phyloP scores from a whole-genome alignment of 2,797 vertebrate species.

The Smutsia temminckii region DNA sequence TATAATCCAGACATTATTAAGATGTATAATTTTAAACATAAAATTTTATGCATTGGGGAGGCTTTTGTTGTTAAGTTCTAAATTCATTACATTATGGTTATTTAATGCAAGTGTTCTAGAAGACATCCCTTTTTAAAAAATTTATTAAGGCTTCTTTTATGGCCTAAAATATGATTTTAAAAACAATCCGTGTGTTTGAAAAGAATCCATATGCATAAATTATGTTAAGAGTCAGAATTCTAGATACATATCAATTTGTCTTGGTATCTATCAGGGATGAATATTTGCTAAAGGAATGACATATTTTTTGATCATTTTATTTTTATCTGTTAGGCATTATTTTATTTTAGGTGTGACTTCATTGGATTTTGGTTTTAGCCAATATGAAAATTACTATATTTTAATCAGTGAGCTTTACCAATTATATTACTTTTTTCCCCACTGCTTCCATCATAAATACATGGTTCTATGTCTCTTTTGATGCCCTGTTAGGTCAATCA shows the following conservation, averaged over 20 bases:
- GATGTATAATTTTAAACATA: neutral
- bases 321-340: neutral
- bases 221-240: neutral
- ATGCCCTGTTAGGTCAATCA: neutral
- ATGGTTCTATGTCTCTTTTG: neutral
- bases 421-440: neutral
- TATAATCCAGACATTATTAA: neutral
- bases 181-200: neutral
- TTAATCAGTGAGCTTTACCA: neutral
- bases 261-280: neutral
- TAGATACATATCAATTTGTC: neutral
- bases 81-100: neutral
- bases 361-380: neutral
- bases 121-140: neutral
- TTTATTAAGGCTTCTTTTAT: neutral
- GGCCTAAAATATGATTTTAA: neutral
- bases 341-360: neutral
- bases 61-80: neutral
- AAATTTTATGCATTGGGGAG: neutral
- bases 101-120: neutral
- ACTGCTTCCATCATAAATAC: neutral
- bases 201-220: neutral
- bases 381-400: neutral
- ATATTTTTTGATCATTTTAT: neutral
- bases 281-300: neutral